phyloP scores from a whole-genome alignment of 2,888 invertebrate genomes.

The Thereva unica region DNA sequence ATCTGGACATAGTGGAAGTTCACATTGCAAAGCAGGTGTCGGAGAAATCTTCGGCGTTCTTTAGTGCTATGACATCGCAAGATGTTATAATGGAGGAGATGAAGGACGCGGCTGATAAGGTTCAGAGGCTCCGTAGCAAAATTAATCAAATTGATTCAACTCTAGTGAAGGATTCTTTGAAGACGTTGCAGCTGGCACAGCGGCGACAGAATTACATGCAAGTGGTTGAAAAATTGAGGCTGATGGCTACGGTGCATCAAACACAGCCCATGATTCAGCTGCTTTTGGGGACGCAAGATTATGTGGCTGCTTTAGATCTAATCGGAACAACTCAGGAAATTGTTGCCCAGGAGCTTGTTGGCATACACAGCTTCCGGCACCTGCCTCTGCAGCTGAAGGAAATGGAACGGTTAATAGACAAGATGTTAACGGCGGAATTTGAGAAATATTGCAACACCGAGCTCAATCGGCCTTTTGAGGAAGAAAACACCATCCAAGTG shows the following conservation, averaged over 20 bases:
- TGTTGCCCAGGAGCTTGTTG: constrained; percentile 83
- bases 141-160: constrained; percentile 77
- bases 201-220: constrained; percentile 67
- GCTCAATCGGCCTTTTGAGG: constrained; percentile 77
- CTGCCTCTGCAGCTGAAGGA: constrained; percentile 93
- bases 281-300: constrained; percentile 91
- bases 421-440: constrained; percentile 95
- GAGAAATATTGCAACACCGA: constrained; percentile 89
- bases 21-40: constrained; percentile 89
- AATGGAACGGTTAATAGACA: constrained; percentile 93
- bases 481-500: constrained; percentile 60
- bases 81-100: constrained; percentile 96
- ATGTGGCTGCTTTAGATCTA: constrained; percentile 94
- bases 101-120: constrained; percentile 77
- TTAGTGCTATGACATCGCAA: constrained; percentile 97
- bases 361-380: constrained; percentile 94
- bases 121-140: constrained; percentile 73
- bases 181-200: constrained; percentile 72
- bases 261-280: constrained; percentile 97
- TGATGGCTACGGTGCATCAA: constrained; percentile 95
- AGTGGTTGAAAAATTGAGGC: constrained; percentile 75
- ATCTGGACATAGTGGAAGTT: constrained; percentile 93
- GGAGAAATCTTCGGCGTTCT: constrained; percentile 94
- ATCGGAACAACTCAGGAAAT: constrained; percentile 96
- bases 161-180: constrained; percentile 78